Evolutionary conservation across 2,888 invertebrate genomes (phyloP), one percentile per base, ranked within the genome.

Genomic region (Bedellia somnulentella): DNA sequence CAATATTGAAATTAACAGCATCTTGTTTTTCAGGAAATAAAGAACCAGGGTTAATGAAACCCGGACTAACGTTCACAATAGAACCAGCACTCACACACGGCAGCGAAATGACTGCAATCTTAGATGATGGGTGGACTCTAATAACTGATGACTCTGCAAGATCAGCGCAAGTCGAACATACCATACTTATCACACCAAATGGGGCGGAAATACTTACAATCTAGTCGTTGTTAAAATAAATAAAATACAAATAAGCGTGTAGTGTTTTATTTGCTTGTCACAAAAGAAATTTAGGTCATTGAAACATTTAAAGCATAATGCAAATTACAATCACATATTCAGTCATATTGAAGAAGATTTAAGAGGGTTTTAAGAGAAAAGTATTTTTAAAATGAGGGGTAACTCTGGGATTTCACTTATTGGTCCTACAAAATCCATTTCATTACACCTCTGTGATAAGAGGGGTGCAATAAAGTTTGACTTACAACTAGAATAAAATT

Each of bases 31-130:
- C 48, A 87, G 88, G 67, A 39, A 87, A 89, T 47, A 50, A 78
- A 30, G 73, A 79, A 41, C 79, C 80, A 1, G 89, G 87, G 1
- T 48, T 57, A 28, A 94, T 95, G 94, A 52, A 79, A 42, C 62
- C 87, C 3, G 93, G 93, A n/a, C 94, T 94, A 90, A 89, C 90
- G 0, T 96, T 97, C 50, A 97, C 96, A 0, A 89, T 97, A 45
- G 96, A 97, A 52, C 97, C 97, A 6, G 85, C 89, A 5, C 49
- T 97, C 10, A 83, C 86, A 2, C 86, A 91, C 42, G 94, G 94
- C 1, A 64, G 61, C 1, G 75, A 78, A 24, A 71, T 84, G 32
- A 76, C 89, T 2, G 76, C 81, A 14, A 75, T 91, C 35, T 75
- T 90, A 10, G 84, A 87, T 30, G 97, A 99, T 56, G 87, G 88